Conservation (phyloP, 2,888 invertebrate genomes). For the Nephrotoma appendiculata region DNA sequence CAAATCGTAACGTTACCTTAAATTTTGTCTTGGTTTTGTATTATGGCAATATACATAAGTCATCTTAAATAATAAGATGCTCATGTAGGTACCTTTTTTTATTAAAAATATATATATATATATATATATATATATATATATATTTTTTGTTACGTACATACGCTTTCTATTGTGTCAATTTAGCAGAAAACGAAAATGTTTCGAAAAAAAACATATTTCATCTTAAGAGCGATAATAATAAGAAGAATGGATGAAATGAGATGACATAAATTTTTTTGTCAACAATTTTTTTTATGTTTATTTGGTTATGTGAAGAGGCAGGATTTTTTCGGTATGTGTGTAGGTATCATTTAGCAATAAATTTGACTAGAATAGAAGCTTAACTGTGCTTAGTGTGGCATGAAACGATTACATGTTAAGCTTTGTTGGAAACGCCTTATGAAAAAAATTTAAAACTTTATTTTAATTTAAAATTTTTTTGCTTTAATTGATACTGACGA, state of each 20-base stretch:
- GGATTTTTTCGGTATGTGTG: background rate
- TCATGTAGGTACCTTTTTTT: background rate
- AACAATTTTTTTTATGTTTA: background rate
- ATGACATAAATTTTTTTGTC: background rate
- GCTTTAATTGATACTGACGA: too few species aligned
- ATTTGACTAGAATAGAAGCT: background rate
- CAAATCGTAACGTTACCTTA: background rate
- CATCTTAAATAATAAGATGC: background rate
- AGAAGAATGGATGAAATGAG: background rate
- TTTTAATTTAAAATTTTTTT: too few species aligned
- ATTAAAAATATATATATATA: background rate
- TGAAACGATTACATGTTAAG: background rate
- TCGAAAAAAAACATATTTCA: background rate
- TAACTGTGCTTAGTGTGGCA: background rate
- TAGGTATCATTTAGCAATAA: background rate
- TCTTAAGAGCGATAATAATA: background rate
- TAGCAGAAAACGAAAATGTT: background rate
- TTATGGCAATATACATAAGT: background rate
- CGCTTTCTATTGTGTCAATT: background rate
- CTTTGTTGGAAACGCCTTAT: background rate
- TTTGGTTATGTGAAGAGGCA: background rate
- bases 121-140: background rate
- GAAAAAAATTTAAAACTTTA: too few species aligned
- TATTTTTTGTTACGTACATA: background rate
- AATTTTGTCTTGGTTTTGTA: background rate